Percentiles rank a stretch among this genome's conserved stretches.
These are phyloP conservation scores for Coleophora deauratella DNA, from an alignment of 2,888 invertebrate genomes.

Conservation along the genomic window DNA sequence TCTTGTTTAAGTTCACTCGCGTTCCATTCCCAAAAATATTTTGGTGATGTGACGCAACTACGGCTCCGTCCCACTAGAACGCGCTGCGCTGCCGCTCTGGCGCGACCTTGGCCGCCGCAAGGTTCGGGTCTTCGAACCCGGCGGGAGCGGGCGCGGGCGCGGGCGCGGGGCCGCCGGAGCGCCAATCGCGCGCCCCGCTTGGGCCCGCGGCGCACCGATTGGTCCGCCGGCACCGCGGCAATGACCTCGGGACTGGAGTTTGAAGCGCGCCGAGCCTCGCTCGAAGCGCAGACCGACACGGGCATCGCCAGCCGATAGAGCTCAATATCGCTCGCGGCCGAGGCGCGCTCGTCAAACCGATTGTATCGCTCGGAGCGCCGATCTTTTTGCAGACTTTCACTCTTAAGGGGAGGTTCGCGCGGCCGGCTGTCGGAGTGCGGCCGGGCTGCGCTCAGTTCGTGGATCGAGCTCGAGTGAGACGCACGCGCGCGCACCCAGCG, in stretches of 20 bases:
- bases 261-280: slow-evolving; percentile 84
- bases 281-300: slow-evolving; percentile 67
- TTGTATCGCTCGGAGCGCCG: slow-evolving; percentile 68
- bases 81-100: slow-evolving; percentile 64
- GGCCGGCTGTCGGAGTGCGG: slow-evolving; percentile 56
- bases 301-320: slow-evolving; percentile 65
- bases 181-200: slow-evolving; percentile 61
- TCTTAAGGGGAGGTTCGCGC: slow-evolving; percentile 66
- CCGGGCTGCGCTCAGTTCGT: slow-evolving; percentile 68
- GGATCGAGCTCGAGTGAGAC: slow-evolving; percentile 72
- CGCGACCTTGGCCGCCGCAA: slow-evolving; percentile 88
- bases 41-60: slow-evolving; percentile 71
- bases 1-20: slow-evolving; percentile 72
- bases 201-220: slow-evolving; percentile 66
- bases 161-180: slow-evolving; percentile 53
- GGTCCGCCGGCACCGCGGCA: slow-evolving; percentile 77
- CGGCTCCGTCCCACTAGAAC: slow-evolving; percentile 58
- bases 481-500: slow-evolving; percentile 61
- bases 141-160: slow-evolving; percentile 44
- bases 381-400: slow-evolving; percentile 76
- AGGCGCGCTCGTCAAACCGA: slow-evolving; percentile 51
- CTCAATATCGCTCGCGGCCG: slow-evolving; percentile 62
- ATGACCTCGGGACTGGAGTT: slow-evolving; percentile 89
- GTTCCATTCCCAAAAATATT: slow-evolving; percentile 74
- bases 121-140: slow-evolving; percentile 88